phyloP scores from a whole-genome alignment of 1,140 invertebrate species.

The Caenorhabditis remanei region DNA sequence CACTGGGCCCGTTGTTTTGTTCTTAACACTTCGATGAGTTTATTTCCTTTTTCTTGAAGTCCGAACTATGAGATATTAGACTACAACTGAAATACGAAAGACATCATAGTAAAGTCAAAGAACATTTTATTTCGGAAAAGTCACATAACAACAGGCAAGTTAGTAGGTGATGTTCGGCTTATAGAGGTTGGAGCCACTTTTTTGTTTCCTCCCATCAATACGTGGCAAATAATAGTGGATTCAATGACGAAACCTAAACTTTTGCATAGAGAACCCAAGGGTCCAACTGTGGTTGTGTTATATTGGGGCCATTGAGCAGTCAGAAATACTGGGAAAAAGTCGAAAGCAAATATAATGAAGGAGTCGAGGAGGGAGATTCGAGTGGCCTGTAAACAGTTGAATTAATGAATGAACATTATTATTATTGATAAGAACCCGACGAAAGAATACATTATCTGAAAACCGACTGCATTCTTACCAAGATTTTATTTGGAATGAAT shows the following conservation, averaged over 20 bases:
- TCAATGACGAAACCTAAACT: background rate
- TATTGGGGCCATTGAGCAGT: background rate
- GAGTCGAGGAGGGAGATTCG: slow-evolving; percentile 10
- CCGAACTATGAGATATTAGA: slow-evolving; percentile 5
- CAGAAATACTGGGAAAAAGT: slow-evolving; percentile 12
- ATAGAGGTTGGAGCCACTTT: background rate
- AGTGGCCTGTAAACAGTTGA: background rate
- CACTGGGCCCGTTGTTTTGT: background rate
- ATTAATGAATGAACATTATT: background rate
- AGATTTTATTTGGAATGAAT: background rate
- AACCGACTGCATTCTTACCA: background rate
- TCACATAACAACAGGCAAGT: background rate
- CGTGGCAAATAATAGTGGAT: background rate
- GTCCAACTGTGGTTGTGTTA: background rate
- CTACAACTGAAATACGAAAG: background rate
- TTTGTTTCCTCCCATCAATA: background rate
- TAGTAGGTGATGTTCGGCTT: background rate
- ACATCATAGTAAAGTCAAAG: background rate
- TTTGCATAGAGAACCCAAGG: background rate
- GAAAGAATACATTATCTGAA: background rate
- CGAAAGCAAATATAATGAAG: slow-evolving; percentile 14
- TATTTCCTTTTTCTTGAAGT: background rate
- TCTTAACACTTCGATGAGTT: background rate
- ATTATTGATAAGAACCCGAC: background rate
- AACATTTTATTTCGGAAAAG: background rate